phyloP scores from a whole-genome alignment of 1,140 invertebrate genomes.

The Drosophila suzukii region DNA sequence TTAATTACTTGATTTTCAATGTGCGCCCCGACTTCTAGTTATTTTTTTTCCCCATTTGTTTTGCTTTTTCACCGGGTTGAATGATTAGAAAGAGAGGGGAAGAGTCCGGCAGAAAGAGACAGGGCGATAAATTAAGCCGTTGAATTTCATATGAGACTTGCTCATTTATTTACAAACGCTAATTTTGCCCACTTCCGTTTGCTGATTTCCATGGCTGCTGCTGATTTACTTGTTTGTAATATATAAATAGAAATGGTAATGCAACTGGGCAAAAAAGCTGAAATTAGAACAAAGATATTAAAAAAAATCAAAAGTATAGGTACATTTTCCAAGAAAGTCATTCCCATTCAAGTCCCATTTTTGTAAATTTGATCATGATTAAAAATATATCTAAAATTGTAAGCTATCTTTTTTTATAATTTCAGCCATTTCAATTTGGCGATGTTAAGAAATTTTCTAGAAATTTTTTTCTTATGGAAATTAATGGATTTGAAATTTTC shows the following conservation, averaged over 20 bases:
- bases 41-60: conserved; percentile 3
- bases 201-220: conserved; percentile 29
- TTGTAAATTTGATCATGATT: too few relatives aligned
- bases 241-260: conserved; percentile 3
- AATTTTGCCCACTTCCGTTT: conserved; percentile 59
- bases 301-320: neutral
- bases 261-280: neutral
- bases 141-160: conserved; percentile 51
- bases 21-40: conserved; percentile 15
- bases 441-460: too few relatives aligned
- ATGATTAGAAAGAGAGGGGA: conserved; percentile 1
- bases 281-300: conserved; percentile 1
- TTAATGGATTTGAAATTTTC: too few relatives aligned
- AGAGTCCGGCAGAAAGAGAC: neutral
- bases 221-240: neutral
- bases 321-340: too few relatives aligned
- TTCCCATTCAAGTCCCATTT: too few relatives aligned
- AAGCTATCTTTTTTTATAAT: too few relatives aligned
- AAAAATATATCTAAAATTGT: too few relatives aligned
- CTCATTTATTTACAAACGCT: conserved; percentile 53
- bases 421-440: too few relatives aligned
- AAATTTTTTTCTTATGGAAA: too few relatives aligned
- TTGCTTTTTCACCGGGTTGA: conserved; percentile 2
- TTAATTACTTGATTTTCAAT: conserved; percentile 71
- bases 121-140: conserved; percentile 45